Evolutionary conservation across 2,797 vertebrate genomes (phyloP).

Genomic region (Chelonia mydas): DNA sequence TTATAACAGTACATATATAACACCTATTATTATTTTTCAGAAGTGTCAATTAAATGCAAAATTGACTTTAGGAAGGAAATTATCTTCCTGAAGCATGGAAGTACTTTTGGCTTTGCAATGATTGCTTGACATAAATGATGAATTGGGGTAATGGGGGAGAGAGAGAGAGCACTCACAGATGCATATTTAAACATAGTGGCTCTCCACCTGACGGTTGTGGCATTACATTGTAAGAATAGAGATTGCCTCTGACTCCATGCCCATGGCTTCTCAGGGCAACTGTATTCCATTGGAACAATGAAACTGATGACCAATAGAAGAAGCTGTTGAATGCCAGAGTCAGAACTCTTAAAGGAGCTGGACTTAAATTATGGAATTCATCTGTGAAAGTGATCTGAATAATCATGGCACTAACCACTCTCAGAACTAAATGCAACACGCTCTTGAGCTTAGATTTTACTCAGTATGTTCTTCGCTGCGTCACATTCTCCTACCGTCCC

Average conservation of each 20-base stretch:
- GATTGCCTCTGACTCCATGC: background rate
- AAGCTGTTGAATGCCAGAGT: background rate
- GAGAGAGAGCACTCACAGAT: background rate
- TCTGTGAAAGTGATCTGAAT: background rate
- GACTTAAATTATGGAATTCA: background rate
- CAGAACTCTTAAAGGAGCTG: background rate
- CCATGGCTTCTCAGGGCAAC: background rate
- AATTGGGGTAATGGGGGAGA: background rate
- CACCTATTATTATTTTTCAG: background rate
- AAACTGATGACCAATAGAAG: background rate
- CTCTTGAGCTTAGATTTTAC: background rate
- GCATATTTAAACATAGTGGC: background rate
- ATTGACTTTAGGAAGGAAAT: background rate
- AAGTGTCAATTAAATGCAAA: background rate
- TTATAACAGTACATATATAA: accelerated
- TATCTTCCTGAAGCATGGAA: background rate
- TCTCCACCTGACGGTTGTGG: background rate
- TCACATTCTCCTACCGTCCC: background rate
- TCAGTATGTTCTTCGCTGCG: background rate
- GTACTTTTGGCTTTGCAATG: background rate
- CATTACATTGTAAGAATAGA: background rate
- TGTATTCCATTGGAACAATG: background rate
- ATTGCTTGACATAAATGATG: background rate
- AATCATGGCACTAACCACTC: background rate
- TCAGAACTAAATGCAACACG: background rate